Conservation (phyloP, 2,797 vertebrate species). For the Garrulus glandarius region DNA sequence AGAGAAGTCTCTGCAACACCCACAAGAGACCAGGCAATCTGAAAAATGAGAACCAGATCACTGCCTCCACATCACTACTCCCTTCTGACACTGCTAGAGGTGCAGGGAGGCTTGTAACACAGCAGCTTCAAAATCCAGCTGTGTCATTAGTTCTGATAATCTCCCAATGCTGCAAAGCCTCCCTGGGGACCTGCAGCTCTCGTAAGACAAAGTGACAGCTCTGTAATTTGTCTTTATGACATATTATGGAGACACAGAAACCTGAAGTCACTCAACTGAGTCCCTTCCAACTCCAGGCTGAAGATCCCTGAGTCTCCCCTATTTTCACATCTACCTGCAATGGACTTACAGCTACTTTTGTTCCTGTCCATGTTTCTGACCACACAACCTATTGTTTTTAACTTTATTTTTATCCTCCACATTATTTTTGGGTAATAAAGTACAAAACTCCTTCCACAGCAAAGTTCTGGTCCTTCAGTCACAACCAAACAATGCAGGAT, state of each 20-base stretch:
- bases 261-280: background rate
- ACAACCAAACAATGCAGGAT: background rate
- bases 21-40: background rate
- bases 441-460: background rate
- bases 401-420: background rate
- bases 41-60: background rate
- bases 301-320: background rate
- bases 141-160: background rate
- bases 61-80: background rate
- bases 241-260: background rate
- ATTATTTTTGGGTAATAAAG: background rate
- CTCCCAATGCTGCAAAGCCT: fast-evolving
- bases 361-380: background rate
- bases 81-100: background rate
- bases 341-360: background rate
- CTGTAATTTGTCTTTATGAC: background rate
- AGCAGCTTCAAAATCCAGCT: background rate
- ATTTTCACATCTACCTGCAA: background rate
- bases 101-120: background rate
- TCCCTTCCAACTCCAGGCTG: background rate
- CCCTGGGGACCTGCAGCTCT: background rate
- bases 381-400: background rate
- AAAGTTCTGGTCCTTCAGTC: background rate
- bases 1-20: background rate
- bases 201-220: background rate